phyloP scores from a whole-genome alignment of 2,113 vertebrate genomes.

The Kobus ellipsiprymnus region DNA sequence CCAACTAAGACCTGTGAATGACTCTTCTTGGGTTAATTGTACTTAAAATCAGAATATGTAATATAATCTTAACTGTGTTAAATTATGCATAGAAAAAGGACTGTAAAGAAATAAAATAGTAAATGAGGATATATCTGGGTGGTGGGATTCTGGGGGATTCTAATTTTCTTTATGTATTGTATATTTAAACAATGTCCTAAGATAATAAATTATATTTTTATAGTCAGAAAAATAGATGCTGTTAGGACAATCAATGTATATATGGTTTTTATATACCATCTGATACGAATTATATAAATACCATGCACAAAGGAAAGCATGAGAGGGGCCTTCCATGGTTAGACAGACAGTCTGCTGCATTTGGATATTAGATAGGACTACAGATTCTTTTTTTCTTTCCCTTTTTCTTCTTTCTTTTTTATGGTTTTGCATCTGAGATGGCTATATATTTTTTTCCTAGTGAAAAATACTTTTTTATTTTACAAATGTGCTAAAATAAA shows the following conservation, averaged over 20 bases:
- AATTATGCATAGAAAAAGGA: slow-evolving; percentile 62
- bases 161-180: slow-evolving; percentile 37
- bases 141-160: slow-evolving; percentile 38
- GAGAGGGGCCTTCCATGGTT: background rate
- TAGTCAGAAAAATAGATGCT: slow-evolving; percentile 1
- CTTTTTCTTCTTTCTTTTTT: background rate
- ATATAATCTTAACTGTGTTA: slow-evolving; percentile 61
- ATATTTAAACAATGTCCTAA: slow-evolving; percentile 34
- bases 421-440: background rate
- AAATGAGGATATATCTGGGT: slow-evolving; percentile 36
- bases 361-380: background rate
- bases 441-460: background rate
- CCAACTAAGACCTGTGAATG: slow-evolving; percentile 40
- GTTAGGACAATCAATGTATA: slow-evolving; percentile 19
- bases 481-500: background rate
- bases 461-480: slow-evolving; percentile 9
- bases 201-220: slow-evolving; percentile 32
- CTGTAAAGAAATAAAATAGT: slow-evolving; percentile 57
- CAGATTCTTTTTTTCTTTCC: background rate
- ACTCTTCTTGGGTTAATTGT: slow-evolving; percentile 66
- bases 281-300: background rate
- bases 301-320: background rate
- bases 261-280: background rate
- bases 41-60: slow-evolving; percentile 66
- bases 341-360: background rate